phyloP scores from a whole-genome alignment of 37 sponge, comb jelly and placozoan species.

The Axinella damicornis region DNA sequence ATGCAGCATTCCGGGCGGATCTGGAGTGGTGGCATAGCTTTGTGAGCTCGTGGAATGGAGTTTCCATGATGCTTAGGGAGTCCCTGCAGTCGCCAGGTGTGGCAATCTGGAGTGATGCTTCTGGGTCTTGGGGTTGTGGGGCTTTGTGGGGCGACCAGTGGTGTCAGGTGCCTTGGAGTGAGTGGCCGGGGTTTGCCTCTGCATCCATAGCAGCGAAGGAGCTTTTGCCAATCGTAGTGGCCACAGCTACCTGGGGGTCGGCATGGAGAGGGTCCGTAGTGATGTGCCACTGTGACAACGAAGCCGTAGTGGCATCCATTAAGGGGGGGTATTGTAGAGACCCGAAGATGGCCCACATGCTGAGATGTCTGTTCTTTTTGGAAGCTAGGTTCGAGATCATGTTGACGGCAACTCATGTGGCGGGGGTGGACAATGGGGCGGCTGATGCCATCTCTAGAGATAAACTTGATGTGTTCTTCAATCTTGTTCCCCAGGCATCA shows the following conservation, averaged over 20 bases:
- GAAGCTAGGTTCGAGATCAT: not conserved
- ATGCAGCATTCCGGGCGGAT: constrained; percentile 20
- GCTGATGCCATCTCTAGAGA: not conserved
- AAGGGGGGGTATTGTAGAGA: constrained; percentile 8
- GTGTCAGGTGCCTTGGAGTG: constrained; percentile 9
- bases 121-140: constrained; percentile 24
- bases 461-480: not conserved
- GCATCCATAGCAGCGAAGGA: constrained; percentile 23
- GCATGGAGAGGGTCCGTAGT: not conserved
- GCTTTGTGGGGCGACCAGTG: constrained; percentile 15
- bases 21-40: constrained; percentile 35
- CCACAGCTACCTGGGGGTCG: constrained; percentile 3
- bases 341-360: constrained; percentile 3
- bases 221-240: not conserved
- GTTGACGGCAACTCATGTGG: constrained; percentile 1
- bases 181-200: not conserved
- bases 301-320: not conserved
- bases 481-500: constrained; percentile 6
- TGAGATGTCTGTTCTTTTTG: constrained; percentile 15
- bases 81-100: not conserved
- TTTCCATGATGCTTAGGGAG: not conserved
- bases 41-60: constrained; percentile 19
- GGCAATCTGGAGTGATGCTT: constrained; percentile 14
- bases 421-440: not conserved
- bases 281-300: constrained; percentile 15